phyloP scores from a whole-genome alignment of 2,888 invertebrate species.

The Crioceris asparagi region DNA sequence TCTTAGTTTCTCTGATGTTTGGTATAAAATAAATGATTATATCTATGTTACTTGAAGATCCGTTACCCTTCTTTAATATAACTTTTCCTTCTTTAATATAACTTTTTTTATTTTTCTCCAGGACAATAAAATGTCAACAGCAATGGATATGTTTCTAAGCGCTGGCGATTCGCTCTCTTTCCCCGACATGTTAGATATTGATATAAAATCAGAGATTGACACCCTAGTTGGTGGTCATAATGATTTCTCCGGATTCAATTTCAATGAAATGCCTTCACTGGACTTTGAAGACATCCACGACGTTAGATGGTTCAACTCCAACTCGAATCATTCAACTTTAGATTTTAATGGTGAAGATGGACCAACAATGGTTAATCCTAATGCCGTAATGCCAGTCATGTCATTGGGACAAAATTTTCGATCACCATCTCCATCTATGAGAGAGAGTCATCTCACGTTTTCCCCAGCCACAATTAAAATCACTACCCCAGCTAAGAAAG shows the following conservation, averaged over 20 bases:
- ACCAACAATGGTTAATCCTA: conserved; percentile 69
- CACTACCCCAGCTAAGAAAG: conserved; percentile 43
- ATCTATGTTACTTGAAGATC: too few relatives aligned
- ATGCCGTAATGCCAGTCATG: conserved; percentile 76
- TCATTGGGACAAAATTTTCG: conserved; percentile 40
- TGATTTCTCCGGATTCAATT: conserved; percentile 51
- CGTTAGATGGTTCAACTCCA: conserved; percentile 42
- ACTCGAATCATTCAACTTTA: conserved; percentile 46
- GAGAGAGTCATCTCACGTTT: conserved; percentile 61
- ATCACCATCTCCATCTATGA: conserved; percentile 52
- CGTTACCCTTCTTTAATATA: too few relatives aligned
- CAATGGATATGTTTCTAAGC: conserved; percentile 45
- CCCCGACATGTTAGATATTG: conserved; percentile 84
- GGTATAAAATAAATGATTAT: too few relatives aligned
- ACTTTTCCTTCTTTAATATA: conserved; percentile 6
- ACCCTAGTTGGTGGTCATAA: conserved; percentile 64
- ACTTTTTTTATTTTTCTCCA: not conserved
- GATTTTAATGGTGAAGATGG: conserved; percentile 58
- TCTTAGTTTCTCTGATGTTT: too few relatives aligned
- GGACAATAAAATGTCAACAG: conserved; percentile 32
- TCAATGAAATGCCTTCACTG: conserved; percentile 51
- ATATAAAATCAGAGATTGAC: conserved; percentile 78
- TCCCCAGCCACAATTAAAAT: conserved; percentile 60
- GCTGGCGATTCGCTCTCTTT: conserved; percentile 51
- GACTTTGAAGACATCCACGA: conserved; percentile 58